Evolutionary conservation across 2,113 vertebrate genomes (phyloP).

Genomic region (Pseudorhombus dupliciocellatus): DNA sequence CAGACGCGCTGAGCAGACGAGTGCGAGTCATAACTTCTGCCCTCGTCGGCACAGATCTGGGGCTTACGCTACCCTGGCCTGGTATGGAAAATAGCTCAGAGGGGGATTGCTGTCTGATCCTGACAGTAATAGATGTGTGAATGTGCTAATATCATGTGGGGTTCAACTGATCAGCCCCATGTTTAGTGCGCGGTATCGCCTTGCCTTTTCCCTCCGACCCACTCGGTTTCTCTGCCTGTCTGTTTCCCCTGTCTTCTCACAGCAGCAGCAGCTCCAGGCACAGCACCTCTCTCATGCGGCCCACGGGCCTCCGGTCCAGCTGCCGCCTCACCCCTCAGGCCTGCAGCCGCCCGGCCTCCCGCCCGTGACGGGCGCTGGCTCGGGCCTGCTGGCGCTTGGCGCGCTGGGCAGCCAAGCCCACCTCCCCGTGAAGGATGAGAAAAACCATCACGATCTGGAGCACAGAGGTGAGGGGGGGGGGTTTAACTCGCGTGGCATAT

Average conservation of each 20-base stretch:
- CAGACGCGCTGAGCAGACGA: constrained; percentile 41
- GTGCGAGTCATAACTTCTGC: constrained; percentile 32
- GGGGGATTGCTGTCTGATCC: constrained; percentile 42
- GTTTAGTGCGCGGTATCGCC: constrained; percentile 44
- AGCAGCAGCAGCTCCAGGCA: constrained; percentile 98
- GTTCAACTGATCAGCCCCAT: constrained; percentile 54
- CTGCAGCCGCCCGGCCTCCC: constrained; percentile 93
- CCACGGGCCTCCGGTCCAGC: constrained; percentile 90
- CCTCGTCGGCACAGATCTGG: constrained; percentile 44
- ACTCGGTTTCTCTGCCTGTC: constrained; percentile 61
- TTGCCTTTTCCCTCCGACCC: constrained; percentile 67
- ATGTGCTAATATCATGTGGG: constrained; percentile 58
- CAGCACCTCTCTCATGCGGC: constrained; percentile 96
- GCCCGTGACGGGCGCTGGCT: constrained; percentile 86
- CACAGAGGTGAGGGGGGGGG: constrained; percentile 86
- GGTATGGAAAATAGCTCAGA: constrained; percentile 57
- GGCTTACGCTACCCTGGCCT: constrained; percentile 45
- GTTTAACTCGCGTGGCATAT: neutral
- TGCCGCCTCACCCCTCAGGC: constrained; percentile 92
- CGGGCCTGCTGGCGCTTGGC: constrained; percentile 90
- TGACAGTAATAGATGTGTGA: constrained; percentile 65
- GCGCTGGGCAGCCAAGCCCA: constrained; percentile 94
- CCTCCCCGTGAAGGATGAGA: constrained; percentile 94
- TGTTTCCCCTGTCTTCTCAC: constrained; percentile 67
- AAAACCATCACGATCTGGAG: constrained; percentile 95